Evolutionary conservation across 2,888 invertebrate species (phyloP).

Genomic region (Nysson spinosus): DNA sequence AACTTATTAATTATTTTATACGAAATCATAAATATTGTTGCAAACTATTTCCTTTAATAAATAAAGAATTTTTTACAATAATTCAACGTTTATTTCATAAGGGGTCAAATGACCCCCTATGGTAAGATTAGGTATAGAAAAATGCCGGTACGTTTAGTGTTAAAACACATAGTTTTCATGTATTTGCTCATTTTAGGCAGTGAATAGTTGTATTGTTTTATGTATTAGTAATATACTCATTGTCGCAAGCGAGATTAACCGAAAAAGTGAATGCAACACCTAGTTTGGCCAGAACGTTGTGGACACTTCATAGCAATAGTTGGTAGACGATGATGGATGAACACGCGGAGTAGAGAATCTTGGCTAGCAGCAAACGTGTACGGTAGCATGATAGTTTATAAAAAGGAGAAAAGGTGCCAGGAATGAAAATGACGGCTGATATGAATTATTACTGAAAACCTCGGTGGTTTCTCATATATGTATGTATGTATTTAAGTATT

Average conservation of each 20-base stretch:
- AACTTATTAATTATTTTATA: too few species aligned
- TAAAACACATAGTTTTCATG: too few species aligned
- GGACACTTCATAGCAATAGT: slow-evolving; percentile 16
- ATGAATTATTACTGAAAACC: slow-evolving; percentile 61
- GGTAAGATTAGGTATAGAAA: too few species aligned
- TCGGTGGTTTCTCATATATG: slow-evolving; percentile 8
- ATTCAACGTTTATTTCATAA: too few species aligned
- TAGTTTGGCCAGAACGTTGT: background rate
- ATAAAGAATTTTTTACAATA: too few species aligned
- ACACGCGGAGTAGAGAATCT: slow-evolving; percentile 61
- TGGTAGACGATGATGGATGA: slow-evolving; percentile 62
- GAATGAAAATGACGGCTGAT: slow-evolving; percentile 51
- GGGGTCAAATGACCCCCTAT: too few species aligned
- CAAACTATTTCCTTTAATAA: too few species aligned
- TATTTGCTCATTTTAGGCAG: too few species aligned
- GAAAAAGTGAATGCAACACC: background rate
- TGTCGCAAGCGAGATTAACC: background rate
- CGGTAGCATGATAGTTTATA: slow-evolving; percentile 40
- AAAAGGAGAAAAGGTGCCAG: slow-evolving; percentile 23
- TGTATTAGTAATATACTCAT: too few species aligned
- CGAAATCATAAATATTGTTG: too few species aligned
- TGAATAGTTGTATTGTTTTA: too few species aligned
- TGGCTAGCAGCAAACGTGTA: slow-evolving; percentile 49
- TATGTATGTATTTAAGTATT: background rate
- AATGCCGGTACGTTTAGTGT: too few species aligned